Evolutionary conservation across 1,140 invertebrate species (phyloP), one percentile per base, ranked within the genome.

Genomic region (Temnothorax curvispinosus): DNA sequence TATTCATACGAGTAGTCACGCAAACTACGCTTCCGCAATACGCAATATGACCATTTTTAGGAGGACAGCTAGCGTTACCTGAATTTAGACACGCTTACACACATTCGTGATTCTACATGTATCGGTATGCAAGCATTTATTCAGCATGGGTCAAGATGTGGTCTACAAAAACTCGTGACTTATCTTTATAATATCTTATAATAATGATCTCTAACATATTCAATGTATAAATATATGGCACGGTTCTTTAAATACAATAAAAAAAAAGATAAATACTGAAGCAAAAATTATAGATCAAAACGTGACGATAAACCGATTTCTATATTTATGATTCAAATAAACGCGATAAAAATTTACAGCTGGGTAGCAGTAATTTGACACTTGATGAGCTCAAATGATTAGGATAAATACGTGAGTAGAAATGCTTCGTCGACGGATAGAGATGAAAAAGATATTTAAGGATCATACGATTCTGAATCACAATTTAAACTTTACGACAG

Each of bases 371-470:
- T 82, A 82, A 84, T 84, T 74, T 38, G 41, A 84, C n/a, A 50
- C 69, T 7, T 60, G 41, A 60, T 74, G 32, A 74, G 54, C 38
- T 35, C 27, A 38, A 54, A 62, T 38, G 41, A 62, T 75, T 54
- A 11, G 27, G 47, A 74, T 58, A 74, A 27, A 38, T 58, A 80
- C 44, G 47, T 80, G 47, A 47, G 44, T 13, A 60, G 32, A 60
- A 82, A 84, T 9, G 54, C 69, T 74, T 62, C 13, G 54, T 74
- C 27, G 41, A 32, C 38, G 44, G 5, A 0, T n/a, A 5, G 38
- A 82, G 41, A 75, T 84, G 54, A 84, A 58, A 44, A 56, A 60
- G 27, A 84, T 74, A 47, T 56, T 60, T 44, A 27, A 60, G 21
- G 15, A 75, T 75, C 54, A 15, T 35, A 32, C 50, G 44, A 75